Conservation (phyloP, 2,113 vertebrate species). For the Notothenia rossii region DNA sequence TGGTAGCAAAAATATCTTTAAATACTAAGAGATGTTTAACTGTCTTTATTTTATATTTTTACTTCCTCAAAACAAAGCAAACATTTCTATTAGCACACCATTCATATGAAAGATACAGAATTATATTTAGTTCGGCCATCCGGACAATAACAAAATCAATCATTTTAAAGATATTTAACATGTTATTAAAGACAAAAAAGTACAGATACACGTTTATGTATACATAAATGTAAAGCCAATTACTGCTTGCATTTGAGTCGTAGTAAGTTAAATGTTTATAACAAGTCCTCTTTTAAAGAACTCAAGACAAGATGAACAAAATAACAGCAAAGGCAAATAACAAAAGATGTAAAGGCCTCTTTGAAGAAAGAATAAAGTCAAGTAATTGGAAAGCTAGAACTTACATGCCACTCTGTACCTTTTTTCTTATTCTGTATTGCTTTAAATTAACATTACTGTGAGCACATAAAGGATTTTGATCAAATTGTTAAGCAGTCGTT, state of each 20-base stretch:
- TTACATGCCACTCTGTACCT: not conserved
- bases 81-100: not conserved
- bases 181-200: not conserved
- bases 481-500: conserved; percentile 29
- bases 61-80: not conserved
- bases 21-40: not conserved
- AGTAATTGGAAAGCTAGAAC: not conserved
- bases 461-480: conserved; percentile 38
- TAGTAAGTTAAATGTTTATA: not conserved
- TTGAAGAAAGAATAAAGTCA: not conserved
- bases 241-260: not conserved
- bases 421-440: conserved; percentile 18
- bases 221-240: not conserved
- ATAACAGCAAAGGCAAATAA: not conserved
- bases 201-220: not conserved
- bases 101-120: not conserved
- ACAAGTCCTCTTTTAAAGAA: not conserved
- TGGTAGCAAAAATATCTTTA: not conserved
- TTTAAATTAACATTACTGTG: conserved; percentile 19
- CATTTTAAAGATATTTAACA: no score
- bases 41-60: not conserved
- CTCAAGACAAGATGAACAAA: not conserved
- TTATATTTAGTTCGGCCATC: not conserved
- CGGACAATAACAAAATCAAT: no score
- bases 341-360: no score